phyloP scores from a whole-genome alignment of 2,797 vertebrate genomes.

The Novumbra hubbsi region DNA sequence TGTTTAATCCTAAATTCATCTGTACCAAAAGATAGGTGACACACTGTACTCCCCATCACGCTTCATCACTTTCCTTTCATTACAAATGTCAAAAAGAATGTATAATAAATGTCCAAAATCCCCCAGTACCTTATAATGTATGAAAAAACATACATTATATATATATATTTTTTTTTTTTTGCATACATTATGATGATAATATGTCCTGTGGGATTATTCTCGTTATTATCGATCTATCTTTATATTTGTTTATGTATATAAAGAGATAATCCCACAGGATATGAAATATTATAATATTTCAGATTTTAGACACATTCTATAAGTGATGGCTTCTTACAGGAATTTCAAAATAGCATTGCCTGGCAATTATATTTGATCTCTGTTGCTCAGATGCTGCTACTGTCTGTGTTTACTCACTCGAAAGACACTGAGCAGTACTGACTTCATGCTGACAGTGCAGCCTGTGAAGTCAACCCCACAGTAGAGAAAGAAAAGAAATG shows the following conservation, averaged over 20 bases:
- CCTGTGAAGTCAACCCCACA: background rate
- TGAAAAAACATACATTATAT: background rate
- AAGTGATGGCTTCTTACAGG: background rate
- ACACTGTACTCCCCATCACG: slow-evolving; percentile 36
- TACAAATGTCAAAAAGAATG: slow-evolving; percentile 42
- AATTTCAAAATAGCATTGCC: slow-evolving; percentile 5
- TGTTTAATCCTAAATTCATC: slow-evolving; percentile 33
- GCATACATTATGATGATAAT: too few relatives aligned
- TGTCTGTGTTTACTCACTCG: slow-evolving; percentile 10
- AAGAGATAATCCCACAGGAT: slow-evolving; percentile 13
- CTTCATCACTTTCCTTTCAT: slow-evolving; percentile 39
- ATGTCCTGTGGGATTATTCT: too few relatives aligned
- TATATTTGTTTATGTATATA: background rate
- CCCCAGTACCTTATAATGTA: slow-evolving; percentile 14
- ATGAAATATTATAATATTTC: background rate
- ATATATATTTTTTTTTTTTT: too few relatives aligned
- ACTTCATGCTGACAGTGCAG: background rate
- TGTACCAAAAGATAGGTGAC: slow-evolving; percentile 34
- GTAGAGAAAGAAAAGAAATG: background rate
- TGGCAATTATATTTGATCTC: slow-evolving; percentile 13
- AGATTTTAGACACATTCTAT: background rate
- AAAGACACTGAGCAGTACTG: slow-evolving; percentile 3
- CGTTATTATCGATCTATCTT: too few relatives aligned
- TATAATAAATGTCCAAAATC: slow-evolving; percentile 30
- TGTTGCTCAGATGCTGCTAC: background rate